phyloP scores from a whole-genome alignment of 2,113 vertebrate species.

The Phycodurus eques region DNA sequence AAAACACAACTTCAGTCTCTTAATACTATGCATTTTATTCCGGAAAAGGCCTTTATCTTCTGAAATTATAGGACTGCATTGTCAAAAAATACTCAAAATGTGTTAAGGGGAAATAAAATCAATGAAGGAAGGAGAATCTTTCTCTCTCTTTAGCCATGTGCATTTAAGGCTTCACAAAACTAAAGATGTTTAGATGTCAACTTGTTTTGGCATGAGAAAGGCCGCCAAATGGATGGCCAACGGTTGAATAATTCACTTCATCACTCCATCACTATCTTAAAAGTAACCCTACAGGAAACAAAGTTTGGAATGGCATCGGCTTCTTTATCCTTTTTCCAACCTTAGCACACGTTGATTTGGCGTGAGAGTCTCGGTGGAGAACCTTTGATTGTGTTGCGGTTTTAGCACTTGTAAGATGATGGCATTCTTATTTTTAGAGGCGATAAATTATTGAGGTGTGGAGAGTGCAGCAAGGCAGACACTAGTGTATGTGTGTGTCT shows the following conservation, averaged over 20 bases:
- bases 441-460: constrained; percentile 73
- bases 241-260: constrained; percentile 51
- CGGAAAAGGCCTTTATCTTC: too few species aligned
- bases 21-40: too few species aligned
- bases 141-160: too few species aligned
- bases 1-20: too few species aligned
- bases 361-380: constrained; percentile 7
- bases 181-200: constrained; percentile 25
- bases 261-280: constrained; percentile 31
- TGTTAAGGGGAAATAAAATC: neutral
- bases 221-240: constrained; percentile 47
- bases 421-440: constrained; percentile 71
- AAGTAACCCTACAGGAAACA: constrained; percentile 34
- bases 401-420: constrained; percentile 58
- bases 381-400: constrained; percentile 49
- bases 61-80: too few species aligned
- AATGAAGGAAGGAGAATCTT: neutral
- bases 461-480: constrained; percentile 63
- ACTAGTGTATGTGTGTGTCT: constrained; percentile 35
- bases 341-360: constrained; percentile 6
- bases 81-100: too few species aligned
- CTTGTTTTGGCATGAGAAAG: constrained; percentile 36
- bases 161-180: constrained; percentile 2
- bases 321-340: constrained; percentile 1
- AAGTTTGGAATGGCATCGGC: constrained; percentile 7